Evolutionary conservation across 2,113 vertebrate species (phyloP).

Genomic region (Actenoides lindsayi): DNA sequence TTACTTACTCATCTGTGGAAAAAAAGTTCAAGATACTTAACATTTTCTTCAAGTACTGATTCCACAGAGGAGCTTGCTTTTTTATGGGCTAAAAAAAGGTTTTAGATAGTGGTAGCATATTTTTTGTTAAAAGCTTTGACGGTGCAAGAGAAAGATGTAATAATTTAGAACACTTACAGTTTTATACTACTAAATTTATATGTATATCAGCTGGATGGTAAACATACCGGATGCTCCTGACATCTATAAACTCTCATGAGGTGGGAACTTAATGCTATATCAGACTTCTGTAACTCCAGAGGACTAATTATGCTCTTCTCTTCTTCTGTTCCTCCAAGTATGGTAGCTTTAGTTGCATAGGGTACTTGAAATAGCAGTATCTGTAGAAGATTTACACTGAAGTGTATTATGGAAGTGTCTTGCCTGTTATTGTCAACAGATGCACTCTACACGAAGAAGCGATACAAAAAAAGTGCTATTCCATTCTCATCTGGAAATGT

Average conservation of each 20-base stretch:
- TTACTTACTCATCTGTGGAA: neutral
- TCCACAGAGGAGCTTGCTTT: neutral
- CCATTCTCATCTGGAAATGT: neutral
- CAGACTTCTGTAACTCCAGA: neutral
- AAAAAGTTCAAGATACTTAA: neutral
- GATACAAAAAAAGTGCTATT: neutral
- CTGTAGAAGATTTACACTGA: neutral
- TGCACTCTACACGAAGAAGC: neutral
- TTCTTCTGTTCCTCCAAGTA: neutral
- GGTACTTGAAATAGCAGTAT: neutral
- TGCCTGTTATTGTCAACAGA: neutral
- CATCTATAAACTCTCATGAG: neutral
- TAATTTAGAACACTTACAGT: neutral
- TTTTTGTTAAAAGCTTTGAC: neutral
- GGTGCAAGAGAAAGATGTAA: neutral
- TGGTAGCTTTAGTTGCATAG: neutral
- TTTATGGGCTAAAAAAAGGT: neutral
- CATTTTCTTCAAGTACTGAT: neutral
- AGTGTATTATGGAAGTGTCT: neutral
- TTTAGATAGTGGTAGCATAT: neutral
- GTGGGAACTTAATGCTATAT: neutral
- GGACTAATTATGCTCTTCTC: neutral
- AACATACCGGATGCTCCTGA: neutral
- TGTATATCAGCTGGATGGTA: neutral
- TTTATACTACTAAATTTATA: neutral